Evolutionary conservation across 2,888 invertebrate species (phyloP), one percentile per base, ranked within the genome.

Genomic region (Actias luna): DNA sequence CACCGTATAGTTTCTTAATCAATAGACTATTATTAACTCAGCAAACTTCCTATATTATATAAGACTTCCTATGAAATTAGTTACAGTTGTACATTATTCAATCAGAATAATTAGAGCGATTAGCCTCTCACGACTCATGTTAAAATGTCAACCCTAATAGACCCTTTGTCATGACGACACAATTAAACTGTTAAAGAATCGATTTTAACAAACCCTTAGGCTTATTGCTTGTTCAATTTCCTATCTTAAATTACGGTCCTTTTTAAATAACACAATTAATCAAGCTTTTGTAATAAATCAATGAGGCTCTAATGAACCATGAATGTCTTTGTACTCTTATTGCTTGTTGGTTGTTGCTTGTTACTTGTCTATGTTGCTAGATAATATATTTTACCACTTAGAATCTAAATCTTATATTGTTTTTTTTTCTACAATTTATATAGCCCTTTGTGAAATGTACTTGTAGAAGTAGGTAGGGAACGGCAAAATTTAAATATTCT

Each of bases 111-210:
- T 70, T 70, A 69, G 71, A 73, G 71, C 62, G 63, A 65, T 63
- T 63, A 69, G 65, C 69, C 67, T 65, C 69, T 65, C 64, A 64
- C 64, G 66, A 71, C 72, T 66, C 70, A 62, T 65, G 65, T 68
- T 69, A 69, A 67, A 74, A 76, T 69, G 76, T 77, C 70, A 67
- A 67, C 58, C 66, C 67, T 67, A 63, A 69, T 70, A 64, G 67
- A 63, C 57, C 68, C 60, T 66, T 70, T 67, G 69, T 74, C 68
- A 64, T 64, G 69, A 69, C 68, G 58, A 70, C 72, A 70, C 73
- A 75, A 76, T 77, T 72, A 69, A 76, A 79, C 78, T 70, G 69
- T 65, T 58, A 59, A 63, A 73, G 50, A 65, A 66, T 65, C 65
- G 62, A 71, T 70, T 65, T 61, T 36, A 50, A 18, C n/a, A 64